phyloP scores from a whole-genome alignment of 2,113 vertebrate species.

The Bubo blakistoni region DNA sequence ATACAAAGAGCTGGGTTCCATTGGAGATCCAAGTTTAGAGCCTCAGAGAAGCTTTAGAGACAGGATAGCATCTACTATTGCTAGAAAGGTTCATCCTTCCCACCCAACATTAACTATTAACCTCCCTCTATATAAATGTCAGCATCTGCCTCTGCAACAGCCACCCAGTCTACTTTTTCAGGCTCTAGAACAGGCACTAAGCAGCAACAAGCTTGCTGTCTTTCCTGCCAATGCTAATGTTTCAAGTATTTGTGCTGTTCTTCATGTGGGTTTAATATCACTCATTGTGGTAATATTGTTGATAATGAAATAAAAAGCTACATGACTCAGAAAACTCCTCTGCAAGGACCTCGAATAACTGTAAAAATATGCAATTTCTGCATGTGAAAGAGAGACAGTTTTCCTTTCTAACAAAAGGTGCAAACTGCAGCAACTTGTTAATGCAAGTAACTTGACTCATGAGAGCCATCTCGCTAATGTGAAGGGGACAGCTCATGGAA shows the following conservation, averaged over 20 bases:
- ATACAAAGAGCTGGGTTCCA: neutral
- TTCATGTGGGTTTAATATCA: neutral
- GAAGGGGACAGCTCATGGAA: neutral
- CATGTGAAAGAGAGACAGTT: neutral
- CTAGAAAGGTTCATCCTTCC: neutral
- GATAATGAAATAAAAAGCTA: neutral
- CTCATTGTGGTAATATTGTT: neutral
- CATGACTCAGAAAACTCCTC: neutral
- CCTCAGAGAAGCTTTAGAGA: neutral
- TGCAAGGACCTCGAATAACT: neutral
- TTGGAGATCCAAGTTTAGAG: neutral
- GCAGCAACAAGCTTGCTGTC: neutral
- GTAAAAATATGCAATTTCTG: neutral
- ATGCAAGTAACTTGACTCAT: neutral
- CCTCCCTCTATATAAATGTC: neutral
- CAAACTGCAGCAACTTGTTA: neutral
- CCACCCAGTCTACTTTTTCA: neutral
- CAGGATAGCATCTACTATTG: neutral
- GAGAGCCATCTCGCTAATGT: neutral
- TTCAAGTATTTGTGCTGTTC: constrained; percentile 9
- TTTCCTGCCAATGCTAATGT: neutral
- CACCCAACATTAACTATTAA: neutral
- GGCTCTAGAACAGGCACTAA: neutral
- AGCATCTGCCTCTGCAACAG: neutral
- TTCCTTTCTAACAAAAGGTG: neutral